Evolutionary conservation across 2,797 vertebrate species (phyloP).

Genomic region (Pseudomugil gertrudae): DNA sequence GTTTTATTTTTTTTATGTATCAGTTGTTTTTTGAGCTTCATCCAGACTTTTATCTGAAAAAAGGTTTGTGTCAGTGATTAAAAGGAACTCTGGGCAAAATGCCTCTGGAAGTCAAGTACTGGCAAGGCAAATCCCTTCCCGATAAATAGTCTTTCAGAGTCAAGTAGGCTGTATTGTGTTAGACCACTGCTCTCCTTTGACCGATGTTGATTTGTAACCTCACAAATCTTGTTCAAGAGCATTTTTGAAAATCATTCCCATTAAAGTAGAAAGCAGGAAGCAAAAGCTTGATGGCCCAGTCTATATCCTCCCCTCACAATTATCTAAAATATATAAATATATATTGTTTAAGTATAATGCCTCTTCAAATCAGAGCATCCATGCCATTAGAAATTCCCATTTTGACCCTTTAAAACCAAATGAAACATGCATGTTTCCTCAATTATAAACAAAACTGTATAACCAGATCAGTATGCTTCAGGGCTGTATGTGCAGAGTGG

Average conservation of each 20-base stretch:
- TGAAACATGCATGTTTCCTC: background rate
- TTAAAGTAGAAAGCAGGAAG: conserved; percentile 4
- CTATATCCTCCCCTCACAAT: background rate
- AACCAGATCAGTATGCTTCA: background rate
- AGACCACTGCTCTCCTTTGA: conserved; percentile 9
- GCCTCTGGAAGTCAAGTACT: conserved; percentile 32
- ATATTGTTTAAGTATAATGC: background rate
- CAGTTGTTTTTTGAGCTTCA: conserved; percentile 30
- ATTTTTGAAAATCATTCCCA: conserved; percentile 9
- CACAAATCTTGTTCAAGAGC: background rate
- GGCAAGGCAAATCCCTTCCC: conserved; percentile 1
- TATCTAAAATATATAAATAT: background rate
- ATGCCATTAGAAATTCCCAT: background rate
- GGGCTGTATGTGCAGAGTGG: background rate
- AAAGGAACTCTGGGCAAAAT: conserved; percentile 41
- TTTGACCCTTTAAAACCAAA: background rate
- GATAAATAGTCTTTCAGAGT: conserved; percentile 5
- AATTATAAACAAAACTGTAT: background rate
- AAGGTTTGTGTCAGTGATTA: conserved; percentile 22
- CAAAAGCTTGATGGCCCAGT: background rate
- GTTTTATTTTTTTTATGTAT: background rate
- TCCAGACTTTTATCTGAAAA: conserved; percentile 22
- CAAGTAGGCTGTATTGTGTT: background rate
- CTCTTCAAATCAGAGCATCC: background rate
- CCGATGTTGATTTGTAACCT: conserved; percentile 10